A percentile compares a stretch with the other conserved stretches of the same genome.
Evolutionary conservation across 2,113 vertebrate genomes (phyloP).

Genomic region (Pseudopipra pipra): DNA sequence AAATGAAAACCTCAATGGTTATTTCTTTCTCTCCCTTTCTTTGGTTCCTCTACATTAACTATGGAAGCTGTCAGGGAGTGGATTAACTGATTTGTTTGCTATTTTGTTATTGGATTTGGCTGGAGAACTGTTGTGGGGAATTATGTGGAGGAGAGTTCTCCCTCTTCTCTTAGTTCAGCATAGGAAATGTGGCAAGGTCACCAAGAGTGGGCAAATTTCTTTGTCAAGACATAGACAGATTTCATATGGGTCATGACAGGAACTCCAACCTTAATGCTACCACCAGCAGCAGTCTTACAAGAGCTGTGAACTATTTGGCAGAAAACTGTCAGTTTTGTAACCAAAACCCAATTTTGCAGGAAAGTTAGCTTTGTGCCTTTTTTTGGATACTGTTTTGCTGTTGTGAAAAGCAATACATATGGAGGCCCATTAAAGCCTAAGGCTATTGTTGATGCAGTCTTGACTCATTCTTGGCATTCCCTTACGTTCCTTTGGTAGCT

Average conservation of each 20-base stretch:
- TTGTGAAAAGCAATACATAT: constrained; percentile 55
- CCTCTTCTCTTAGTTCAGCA: not conserved
- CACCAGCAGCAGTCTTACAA: constrained; percentile 3
- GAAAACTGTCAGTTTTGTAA: constrained; percentile 37
- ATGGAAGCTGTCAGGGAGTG: not conserved
- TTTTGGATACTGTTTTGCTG: constrained; percentile 29
- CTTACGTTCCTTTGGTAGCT: constrained; percentile 82
- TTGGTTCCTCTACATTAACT: not conserved
- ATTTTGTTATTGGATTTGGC: not conserved
- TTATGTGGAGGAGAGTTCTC: not conserved
- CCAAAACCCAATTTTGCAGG: constrained; percentile 5
- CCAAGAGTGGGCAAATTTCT: not conserved
- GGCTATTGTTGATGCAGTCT: constrained; percentile 53
- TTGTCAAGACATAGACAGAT: not conserved
- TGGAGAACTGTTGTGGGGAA: not conserved
- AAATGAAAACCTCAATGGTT: not conserved
- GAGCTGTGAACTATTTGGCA: constrained; percentile 40
- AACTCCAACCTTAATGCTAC: not conserved
- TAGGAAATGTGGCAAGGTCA: not conserved
- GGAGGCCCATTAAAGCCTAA: constrained; percentile 41
- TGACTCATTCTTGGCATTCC: not conserved
- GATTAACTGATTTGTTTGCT: not conserved
- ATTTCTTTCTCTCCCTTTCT: not conserved
- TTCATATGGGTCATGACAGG: constrained; percentile 15
- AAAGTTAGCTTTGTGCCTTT: not conserved